Conservation (phyloP, 2,888 invertebrate species). For the Odontocolon sp. region DNA sequence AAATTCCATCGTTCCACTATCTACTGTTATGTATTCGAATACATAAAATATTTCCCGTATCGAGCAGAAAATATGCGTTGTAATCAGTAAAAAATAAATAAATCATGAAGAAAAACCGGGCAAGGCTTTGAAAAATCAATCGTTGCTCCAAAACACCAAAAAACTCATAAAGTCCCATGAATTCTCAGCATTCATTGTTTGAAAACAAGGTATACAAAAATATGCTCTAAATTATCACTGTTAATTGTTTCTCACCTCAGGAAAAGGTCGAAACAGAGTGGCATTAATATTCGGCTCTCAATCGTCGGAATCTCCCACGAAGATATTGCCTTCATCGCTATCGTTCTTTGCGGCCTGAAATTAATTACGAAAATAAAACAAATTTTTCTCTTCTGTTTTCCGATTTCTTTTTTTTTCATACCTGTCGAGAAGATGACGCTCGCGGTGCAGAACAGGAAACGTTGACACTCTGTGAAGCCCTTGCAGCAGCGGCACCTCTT, state of each 20-base stretch:
- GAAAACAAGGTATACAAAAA: not conserved
- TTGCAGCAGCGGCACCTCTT: slow-evolving; percentile 1
- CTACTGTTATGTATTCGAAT: not conserved
- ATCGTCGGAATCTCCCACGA: too few relatives aligned
- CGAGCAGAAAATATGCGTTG: slow-evolving; percentile 14
- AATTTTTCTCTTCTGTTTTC: too few relatives aligned
- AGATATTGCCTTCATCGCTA: too few relatives aligned
- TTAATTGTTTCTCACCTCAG: not conserved
- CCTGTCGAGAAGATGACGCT: slow-evolving; percentile 14
- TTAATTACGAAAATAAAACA: too few relatives aligned
- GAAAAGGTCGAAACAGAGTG: too few relatives aligned
- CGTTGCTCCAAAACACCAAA: not conserved
- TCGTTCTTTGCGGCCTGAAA: too few relatives aligned
- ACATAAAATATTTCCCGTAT: not conserved
- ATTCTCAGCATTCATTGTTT: too few relatives aligned
- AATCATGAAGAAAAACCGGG: not conserved
- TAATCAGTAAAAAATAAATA: slow-evolving; percentile 8
- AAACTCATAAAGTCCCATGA: too few relatives aligned
- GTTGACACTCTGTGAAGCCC: slow-evolving; percentile 7
- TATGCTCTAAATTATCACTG: not conserved
- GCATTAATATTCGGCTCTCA: not conserved
- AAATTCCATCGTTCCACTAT: not conserved
- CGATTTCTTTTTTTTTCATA: not conserved
- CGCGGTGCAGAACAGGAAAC: not conserved
- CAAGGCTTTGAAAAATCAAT: not conserved